Evolutionary conservation across 2,888 invertebrate species (phyloP).

Genomic region (Magallana nippona): DNA sequence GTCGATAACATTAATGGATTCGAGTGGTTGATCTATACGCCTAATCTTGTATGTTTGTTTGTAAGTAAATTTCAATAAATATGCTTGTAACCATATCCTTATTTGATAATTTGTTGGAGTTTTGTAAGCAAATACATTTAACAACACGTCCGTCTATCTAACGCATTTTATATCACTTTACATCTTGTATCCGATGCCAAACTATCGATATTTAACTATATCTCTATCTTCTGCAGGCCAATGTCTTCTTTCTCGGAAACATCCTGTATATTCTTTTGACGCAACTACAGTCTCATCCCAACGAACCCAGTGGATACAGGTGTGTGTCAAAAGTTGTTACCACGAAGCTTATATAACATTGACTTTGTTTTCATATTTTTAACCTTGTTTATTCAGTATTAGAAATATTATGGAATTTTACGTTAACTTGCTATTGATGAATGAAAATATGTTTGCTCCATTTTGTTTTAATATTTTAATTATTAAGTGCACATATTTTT

Average conservation of each 20-base stretch:
- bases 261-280: conserved; percentile 74
- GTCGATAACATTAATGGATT: conserved; percentile 67
- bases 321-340: conserved; percentile 37
- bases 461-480: too few species aligned
- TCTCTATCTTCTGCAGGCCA: conserved; percentile 66
- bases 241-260: conserved; percentile 72
- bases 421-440: too few species aligned
- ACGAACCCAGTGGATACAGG: conserved; percentile 78
- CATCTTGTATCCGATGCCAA: too few species aligned
- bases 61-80: conserved; percentile 60
- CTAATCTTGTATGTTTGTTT: conserved; percentile 70
- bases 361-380: background rate
- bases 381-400: too few species aligned
- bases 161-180: background rate
- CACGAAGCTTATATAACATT: background rate
- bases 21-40: conserved; percentile 75
- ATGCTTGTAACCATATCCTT: too few species aligned
- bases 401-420: too few species aligned
- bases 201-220: background rate
- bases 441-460: too few species aligned
- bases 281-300: conserved; percentile 56
- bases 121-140: too few species aligned
- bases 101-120: too few species aligned
- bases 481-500: background rate
- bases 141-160: too few species aligned